Evolutionary conservation across 1,140 invertebrate genomes (phyloP).

Genomic region (Drosophila grimshawi): DNA sequence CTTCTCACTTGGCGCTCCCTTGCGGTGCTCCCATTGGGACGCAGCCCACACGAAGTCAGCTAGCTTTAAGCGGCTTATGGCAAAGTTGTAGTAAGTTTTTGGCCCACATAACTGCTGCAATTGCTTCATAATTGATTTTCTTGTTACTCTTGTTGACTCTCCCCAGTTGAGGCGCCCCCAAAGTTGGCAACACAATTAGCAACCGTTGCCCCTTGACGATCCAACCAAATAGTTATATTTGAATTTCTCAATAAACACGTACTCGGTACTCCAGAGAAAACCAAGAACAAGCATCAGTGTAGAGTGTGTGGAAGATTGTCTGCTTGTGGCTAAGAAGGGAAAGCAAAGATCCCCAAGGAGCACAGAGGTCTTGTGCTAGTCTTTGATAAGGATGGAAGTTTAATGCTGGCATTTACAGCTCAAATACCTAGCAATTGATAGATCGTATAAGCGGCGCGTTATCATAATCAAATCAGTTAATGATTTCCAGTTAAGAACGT

Average conservation of each 20-base stretch:
- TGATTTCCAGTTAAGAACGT: no score
- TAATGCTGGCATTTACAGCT: no score
- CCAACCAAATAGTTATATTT: not conserved
- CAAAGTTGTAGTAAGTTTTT: slow-evolving; percentile 4
- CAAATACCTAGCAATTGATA: no score
- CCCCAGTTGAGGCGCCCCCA: not conserved
- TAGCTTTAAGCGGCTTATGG: slow-evolving; percentile 55
- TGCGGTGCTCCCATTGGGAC: not conserved
- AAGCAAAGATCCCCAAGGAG: no score
- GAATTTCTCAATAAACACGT: not conserved
- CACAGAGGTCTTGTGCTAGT: no score
- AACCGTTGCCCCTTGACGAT: not conserved
- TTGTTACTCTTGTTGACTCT: not conserved
- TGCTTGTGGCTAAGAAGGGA: no score
- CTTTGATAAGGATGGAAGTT: no score
- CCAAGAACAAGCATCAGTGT: no score
- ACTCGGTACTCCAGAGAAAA: not conserved
- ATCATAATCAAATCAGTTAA: no score
- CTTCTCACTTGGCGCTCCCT: not conserved
- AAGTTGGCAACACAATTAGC: not conserved
- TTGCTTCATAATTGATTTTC: slow-evolving; percentile 31
- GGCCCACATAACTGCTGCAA: not conserved
- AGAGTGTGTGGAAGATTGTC: no score
- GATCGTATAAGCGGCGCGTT: no score
- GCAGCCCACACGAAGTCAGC: not conserved